Base-by-base conservation (phyloP, 2,888 invertebrate genomes). In the Phragmatobia fuliginosa region DNA sequence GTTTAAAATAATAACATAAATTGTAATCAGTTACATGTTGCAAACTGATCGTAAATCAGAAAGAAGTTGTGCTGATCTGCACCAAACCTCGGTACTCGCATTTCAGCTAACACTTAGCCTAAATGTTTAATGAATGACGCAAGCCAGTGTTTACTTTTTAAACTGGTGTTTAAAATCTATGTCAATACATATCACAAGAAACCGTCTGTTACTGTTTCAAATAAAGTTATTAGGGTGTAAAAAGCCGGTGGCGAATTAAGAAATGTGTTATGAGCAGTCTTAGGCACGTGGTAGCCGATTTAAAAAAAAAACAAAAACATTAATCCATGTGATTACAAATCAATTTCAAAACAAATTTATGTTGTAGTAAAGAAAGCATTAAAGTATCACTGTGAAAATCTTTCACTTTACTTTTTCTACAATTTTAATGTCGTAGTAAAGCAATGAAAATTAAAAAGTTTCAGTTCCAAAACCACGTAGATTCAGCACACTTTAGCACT, bases 401-500 rank as follows among this genome's bases (percentile, higher is more conserved):
- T 58, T 28, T 56, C 10, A 16, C 31, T 18, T 25, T 4, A 10
- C 45, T 18, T 45, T 1, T 25, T 52, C 14, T 5, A 52, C 52
- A 28, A 25, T 25, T 11, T 2, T 1, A 28, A 6, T 2, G n/a
- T 52, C 52, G 21, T 49, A 21, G 21, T 49, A 21, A 45, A 45
- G 18, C 41, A 14, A 41, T 2, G 18, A 41, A 7, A 41, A 41
- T 49, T 52, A 49, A n/a, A n/a, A n/a, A 52, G 1, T 16, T 58
- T 18, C 31, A 18, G 0, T 1, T 33, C 33, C 11, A 14, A 11
- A 31, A 32, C n/a, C 71, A 49, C 66, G 64, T 52, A 66, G 18
- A 67, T 38, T 28, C 16, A 52, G 18, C 18, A 70, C n/a, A 25
- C 6, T 62, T 68, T 49, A 58, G 68, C 59, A 45, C n/a, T 67